phyloP scores from a whole-genome alignment of 2,888 invertebrate species.

The Harpalus rufipes region DNA sequence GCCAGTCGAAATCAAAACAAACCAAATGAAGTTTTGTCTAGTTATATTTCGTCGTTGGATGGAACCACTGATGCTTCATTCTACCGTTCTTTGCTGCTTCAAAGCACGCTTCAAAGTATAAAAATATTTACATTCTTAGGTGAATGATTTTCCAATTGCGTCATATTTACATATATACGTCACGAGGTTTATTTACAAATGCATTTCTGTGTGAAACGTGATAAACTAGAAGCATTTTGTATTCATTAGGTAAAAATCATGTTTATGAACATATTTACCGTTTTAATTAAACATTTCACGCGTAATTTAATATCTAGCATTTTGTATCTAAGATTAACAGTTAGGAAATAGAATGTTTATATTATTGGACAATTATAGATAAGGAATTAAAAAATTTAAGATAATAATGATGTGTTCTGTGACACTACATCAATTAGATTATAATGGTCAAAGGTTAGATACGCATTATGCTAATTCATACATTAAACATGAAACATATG shows the following conservation, averaged over 20 bases:
- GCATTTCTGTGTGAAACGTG: conserved; percentile 39
- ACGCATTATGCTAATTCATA: conserved; percentile 14
- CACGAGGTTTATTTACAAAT: conserved; percentile 38
- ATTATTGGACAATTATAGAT: conserved; percentile 6
- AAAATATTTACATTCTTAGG: conserved; percentile 34
- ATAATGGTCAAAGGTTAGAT: conserved; percentile 3
- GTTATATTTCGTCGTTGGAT: too few species aligned
- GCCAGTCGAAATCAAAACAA: too few species aligned
- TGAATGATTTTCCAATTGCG: conserved; percentile 33
- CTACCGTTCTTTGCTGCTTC: neutral
- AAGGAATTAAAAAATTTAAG: conserved; percentile 7
- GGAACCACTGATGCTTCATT: neutral
- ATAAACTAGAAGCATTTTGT: conserved; percentile 44
- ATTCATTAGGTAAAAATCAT: conserved; percentile 54
- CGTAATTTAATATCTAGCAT: conserved; percentile 36
- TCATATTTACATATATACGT: conserved; percentile 39
- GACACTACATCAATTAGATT: conserved; percentile 47
- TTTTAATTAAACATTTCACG: conserved; percentile 33
- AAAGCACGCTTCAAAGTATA: neutral
- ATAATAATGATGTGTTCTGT: conserved; percentile 29
- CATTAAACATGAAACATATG: neutral
- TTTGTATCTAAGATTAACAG: conserved; percentile 5
- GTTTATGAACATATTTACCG: conserved; percentile 35
- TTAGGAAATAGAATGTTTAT: conserved; percentile 16
- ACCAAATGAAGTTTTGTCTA: too few species aligned